Evolutionary conservation across 53 echinoderm and acorn worm genomes (phyloP).

Genomic region (Temnopleurus reevesii): DNA sequence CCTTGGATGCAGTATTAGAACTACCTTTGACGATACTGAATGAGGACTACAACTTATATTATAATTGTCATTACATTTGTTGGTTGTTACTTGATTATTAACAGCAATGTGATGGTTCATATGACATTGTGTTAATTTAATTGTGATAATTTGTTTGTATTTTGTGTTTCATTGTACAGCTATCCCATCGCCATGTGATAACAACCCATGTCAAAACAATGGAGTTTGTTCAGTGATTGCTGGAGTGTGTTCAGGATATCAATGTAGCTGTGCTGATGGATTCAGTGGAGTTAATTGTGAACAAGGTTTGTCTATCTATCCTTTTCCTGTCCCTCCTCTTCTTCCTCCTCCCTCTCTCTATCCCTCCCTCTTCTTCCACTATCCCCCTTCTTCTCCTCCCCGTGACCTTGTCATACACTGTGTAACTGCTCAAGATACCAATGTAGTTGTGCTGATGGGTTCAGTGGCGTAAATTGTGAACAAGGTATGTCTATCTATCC

Average conservation of each 20-base stretch:
- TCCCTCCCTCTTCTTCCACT: background rate
- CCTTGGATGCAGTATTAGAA: too few relatives aligned
- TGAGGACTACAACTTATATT: too few relatives aligned
- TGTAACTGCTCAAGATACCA: conserved; percentile 64
- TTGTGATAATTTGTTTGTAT: too few relatives aligned
- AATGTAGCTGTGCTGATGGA: conserved; percentile 66
- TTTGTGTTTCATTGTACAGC: background rate
- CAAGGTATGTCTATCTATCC: background rate
- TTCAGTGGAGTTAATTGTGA: conserved; percentile 76
- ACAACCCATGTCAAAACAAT: conserved; percentile 66
- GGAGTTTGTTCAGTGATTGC: conserved; percentile 61
- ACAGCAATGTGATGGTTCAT: too few relatives aligned
- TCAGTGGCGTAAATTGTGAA: conserved; percentile 73
- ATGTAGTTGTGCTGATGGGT: conserved; percentile 68
- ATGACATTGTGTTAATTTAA: too few relatives aligned
- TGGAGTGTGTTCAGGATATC: conserved; percentile 70
- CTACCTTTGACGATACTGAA: too few relatives aligned
- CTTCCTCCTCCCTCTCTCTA: background rate
- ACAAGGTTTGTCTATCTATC: background rate
- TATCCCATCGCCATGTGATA: conserved; percentile 64
- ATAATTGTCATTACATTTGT: too few relatives aligned
- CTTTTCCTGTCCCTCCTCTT: background rate
- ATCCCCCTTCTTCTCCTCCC: background rate
- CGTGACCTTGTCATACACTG: background rate
- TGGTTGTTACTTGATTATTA: too few relatives aligned